A percentile compares a stretch with the other conserved stretches of the same genome.
These are phyloP conservation scores for Notodonta dromedarius DNA, from an alignment of 2,888 invertebrate genomes.

Conservation along the genomic window DNA sequence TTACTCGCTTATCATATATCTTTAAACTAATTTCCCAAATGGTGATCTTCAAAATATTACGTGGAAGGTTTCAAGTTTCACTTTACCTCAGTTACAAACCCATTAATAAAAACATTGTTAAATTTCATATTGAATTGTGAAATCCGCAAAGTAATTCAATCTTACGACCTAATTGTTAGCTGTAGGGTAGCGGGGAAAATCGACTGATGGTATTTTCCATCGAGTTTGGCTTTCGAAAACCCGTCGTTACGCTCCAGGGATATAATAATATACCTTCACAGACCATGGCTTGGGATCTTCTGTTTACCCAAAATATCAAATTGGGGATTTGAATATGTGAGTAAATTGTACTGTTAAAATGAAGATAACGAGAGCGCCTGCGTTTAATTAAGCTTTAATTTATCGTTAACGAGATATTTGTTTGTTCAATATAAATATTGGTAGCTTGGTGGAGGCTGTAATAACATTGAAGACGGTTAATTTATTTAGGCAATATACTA, in stretches of 20 bases:
- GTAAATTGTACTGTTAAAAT: slow-evolving; percentile 37
- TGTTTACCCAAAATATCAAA: slow-evolving; percentile 49
- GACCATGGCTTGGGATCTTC: slow-evolving; percentile 35
- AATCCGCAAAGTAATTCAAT: slow-evolving; percentile 23
- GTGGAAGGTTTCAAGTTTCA: slow-evolving; percentile 14
- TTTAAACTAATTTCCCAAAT: too few species aligned
- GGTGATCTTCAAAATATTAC: too few species aligned
- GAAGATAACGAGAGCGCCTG: slow-evolving; percentile 33
- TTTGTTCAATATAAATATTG: slow-evolving; percentile 20
- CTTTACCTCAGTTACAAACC: slow-evolving; percentile 15
- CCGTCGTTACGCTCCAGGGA: slow-evolving; percentile 26
- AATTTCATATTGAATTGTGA: slow-evolving; percentile 24
- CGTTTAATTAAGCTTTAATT: slow-evolving; percentile 32
- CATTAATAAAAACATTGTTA: slow-evolving; percentile 13
- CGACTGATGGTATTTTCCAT: slow-evolving; percentile 16
- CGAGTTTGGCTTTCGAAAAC: slow-evolving; percentile 32
- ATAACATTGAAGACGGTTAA: not conserved
- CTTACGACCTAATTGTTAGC: slow-evolving; percentile 17
- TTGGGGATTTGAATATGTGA: slow-evolving; percentile 45
- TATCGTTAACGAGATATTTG: slow-evolving; percentile 22
- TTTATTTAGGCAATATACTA: too few species aligned
- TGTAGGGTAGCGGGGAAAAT: slow-evolving; percentile 22
- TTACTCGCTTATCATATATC: too few species aligned
- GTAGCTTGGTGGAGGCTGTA: slow-evolving; percentile 11
- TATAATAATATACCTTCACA: slow-evolving; percentile 26